Percentiles rank a stretch among this genome's conserved stretches.
Evolutionary conservation across 2,888 invertebrate genomes (phyloP).

Genomic region (Drosophila anceps): DNA sequence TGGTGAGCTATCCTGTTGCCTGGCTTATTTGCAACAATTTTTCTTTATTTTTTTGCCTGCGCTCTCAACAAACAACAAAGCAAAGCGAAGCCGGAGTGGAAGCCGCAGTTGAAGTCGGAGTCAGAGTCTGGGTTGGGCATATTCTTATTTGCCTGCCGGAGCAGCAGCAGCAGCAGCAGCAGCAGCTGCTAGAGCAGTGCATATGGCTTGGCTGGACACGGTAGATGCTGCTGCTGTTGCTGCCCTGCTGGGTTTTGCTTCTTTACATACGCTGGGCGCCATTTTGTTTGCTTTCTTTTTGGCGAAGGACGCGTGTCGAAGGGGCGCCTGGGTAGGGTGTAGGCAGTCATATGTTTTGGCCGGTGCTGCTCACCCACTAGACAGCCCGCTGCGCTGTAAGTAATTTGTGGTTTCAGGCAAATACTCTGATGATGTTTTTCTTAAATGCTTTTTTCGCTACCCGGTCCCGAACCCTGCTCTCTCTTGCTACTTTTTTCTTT

Average conservation of each 20-base stretch:
- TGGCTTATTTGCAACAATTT: slow-evolving; percentile 55
- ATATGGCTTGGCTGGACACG: slow-evolving; percentile 65
- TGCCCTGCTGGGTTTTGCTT: slow-evolving; percentile 52
- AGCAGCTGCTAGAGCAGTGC: slow-evolving; percentile 41
- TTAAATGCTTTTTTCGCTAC: slow-evolving; percentile 74
- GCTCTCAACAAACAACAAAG: slow-evolving; percentile 33
- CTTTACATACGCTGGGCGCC: slow-evolving; percentile 62
- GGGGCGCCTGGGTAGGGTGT: slow-evolving; percentile 1
- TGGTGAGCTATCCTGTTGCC: slow-evolving; percentile 35
- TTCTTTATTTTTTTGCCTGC: slow-evolving; percentile 25
- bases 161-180: slow-evolving; percentile 36
- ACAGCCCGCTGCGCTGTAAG: slow-evolving; percentile 78
- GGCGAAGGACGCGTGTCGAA: slow-evolving; percentile 1
- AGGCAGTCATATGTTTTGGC: slow-evolving; percentile 55
- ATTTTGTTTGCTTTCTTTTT: slow-evolving; percentile 27
- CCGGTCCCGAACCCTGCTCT: background rate
- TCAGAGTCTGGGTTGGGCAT: slow-evolving; percentile 25
- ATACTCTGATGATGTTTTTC: slow-evolving; percentile 80
- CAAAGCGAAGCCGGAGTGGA: slow-evolving; percentile 22
- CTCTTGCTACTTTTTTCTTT: background rate
- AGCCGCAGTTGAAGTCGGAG: slow-evolving; percentile 9
- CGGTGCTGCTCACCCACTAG: slow-evolving; percentile 59
- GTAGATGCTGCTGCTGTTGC: slow-evolving; percentile 31
- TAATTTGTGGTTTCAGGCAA: slow-evolving; percentile 82
- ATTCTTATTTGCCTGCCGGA: slow-evolving; percentile 54